phyloP scores from a whole-genome alignment of 1,140 invertebrate species.

The Sarcophaga bullata region DNA sequence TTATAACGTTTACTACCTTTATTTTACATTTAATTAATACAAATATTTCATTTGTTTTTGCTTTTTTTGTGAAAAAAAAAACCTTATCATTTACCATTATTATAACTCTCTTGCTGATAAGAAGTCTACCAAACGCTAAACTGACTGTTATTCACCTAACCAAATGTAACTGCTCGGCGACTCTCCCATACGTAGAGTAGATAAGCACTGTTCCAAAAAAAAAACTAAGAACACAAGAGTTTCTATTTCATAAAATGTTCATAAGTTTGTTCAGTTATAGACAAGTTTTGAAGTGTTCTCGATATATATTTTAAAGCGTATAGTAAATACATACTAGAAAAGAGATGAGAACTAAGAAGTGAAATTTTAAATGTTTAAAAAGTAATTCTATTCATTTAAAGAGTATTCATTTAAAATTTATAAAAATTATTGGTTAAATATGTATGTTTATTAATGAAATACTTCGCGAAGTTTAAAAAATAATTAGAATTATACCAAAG shows the following conservation, averaged over 20 bases:
- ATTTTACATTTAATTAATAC: conserved; percentile 6
- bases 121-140: neutral
- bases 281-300: neutral
- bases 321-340: too few species aligned
- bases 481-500: neutral
- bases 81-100: conserved; percentile 16
- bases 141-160: neutral
- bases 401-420: too few species aligned
- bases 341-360: too few species aligned
- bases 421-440: too few species aligned
- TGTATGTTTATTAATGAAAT: too few species aligned
- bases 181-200: conserved; percentile 7
- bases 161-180: neutral
- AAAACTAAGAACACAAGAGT: neutral
- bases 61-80: neutral
- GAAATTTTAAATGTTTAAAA: neutral
- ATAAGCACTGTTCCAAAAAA: conserved; percentile 8
- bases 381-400: too few species aligned
- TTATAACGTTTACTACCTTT: neutral
- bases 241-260: neutral
- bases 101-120: neutral
- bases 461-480: too few species aligned
- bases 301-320: neutral
- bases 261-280: neutral
- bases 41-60: neutral